These are phyloP conservation scores for Petrophora chlorosata DNA, from an alignment of 2,888 invertebrate species.

Conservation along the genomic window DNA sequence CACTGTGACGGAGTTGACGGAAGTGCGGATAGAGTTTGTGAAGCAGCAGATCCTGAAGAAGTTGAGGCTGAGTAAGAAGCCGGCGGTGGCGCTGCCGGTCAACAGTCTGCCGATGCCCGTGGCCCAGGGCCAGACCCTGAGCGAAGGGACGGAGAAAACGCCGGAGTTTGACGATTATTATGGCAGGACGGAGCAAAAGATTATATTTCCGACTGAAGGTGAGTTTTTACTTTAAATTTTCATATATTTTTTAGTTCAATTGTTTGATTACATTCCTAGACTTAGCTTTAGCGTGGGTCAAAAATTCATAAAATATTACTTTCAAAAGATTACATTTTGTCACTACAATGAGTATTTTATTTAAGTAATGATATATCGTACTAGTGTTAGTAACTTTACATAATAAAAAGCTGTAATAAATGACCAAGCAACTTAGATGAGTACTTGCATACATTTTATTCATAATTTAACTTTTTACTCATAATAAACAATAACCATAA, in stretches of 20 bases:
- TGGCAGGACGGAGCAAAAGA: conserved; percentile 92
- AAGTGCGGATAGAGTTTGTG: conserved; percentile 90
- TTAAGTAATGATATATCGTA: no score
- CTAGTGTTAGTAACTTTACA: no score
- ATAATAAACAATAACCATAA: no score
- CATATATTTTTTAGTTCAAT: not conserved
- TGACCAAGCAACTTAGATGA: no score
- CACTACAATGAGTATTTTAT: no score
- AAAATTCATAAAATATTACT: no score
- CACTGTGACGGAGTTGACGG: conserved; percentile 83
- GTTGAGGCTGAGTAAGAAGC: conserved; percentile 89
- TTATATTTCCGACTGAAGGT: conserved; percentile 92
- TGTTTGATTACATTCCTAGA: no score
- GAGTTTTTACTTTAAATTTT: conserved; percentile 32
- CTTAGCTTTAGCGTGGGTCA: no score
- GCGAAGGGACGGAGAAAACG: conserved; percentile 82
- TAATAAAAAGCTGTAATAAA: no score
- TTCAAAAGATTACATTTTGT: no score
- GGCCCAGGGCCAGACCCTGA: conserved; percentile 87
- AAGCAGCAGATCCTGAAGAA: conserved; percentile 94
- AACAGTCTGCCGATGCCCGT: conserved; percentile 89
- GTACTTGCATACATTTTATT: no score
- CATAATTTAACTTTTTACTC: no score
- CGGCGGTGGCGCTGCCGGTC: conserved; percentile 85
- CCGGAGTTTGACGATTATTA: conserved; percentile 90